These are phyloP conservation scores for Vireo altiloquus DNA, from an alignment of 2,113 vertebrate genomes.

Conservation along the genomic window DNA sequence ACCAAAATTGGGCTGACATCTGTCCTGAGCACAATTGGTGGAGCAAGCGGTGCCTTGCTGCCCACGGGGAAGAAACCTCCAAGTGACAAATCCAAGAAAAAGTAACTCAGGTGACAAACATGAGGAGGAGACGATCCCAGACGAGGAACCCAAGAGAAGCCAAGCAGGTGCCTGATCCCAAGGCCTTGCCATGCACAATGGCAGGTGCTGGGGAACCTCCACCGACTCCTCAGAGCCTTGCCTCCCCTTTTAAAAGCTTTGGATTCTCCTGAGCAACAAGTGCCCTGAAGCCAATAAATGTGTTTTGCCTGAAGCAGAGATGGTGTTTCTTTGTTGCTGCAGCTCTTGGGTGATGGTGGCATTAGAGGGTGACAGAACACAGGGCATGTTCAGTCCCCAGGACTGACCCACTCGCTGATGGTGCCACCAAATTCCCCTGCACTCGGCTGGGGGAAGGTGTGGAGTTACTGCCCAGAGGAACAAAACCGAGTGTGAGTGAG, in stretches of 20 bases:
- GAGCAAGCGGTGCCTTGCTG: fast-evolving
- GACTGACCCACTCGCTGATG: fast-evolving
- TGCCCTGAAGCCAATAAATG: neutral
- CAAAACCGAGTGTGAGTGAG: neutral
- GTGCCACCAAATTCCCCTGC: neutral
- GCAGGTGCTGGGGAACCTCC: fast-evolving
- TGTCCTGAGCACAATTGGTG: fast-evolving
- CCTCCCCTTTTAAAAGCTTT: neutral
- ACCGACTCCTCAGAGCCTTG: fast-evolving
- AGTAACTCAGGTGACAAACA: fast-evolving
- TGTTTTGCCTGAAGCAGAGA: neutral
- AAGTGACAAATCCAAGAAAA: neutral
- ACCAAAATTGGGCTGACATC: neutral
- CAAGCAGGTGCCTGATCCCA: neutral
- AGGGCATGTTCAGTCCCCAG: neutral
- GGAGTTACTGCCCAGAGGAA: neutral
- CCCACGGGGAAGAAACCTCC: fast-evolving
- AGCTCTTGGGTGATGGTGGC: neutral
- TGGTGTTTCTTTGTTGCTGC: fast-evolving
- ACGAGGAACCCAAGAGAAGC: fast-evolving
- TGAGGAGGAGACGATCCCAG: fast-evolving
- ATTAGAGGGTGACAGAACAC: neutral
- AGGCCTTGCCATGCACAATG: neutral
- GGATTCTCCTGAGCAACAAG: neutral
- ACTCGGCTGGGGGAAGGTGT: fast-evolving